Evolutionary conservation across 2,888 invertebrate species (phyloP).

Genomic region (Entomobrya proxima): DNA sequence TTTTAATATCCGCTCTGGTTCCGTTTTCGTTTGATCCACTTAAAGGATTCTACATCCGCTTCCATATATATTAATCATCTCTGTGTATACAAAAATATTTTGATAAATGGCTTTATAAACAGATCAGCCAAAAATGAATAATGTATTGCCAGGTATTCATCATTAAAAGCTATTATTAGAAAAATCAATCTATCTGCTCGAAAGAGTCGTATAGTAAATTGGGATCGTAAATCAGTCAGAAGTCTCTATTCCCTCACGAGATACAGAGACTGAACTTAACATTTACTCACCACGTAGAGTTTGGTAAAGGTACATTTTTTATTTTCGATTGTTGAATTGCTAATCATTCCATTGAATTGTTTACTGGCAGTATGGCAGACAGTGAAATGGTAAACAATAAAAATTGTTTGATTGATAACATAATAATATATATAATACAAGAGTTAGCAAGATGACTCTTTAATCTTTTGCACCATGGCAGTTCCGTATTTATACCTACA

Average conservation of each 20-base stretch:
- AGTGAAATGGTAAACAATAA: slow-evolving; percentile 28
- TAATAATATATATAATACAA: slow-evolving; percentile 11
- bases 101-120: background rate
- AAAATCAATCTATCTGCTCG: slow-evolving; percentile 11
- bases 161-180: slow-evolving; percentile 31
- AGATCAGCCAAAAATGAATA: too few species aligned
- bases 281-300: background rate
- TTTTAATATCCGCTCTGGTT: background rate
- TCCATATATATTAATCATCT: background rate
- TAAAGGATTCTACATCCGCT: slow-evolving; percentile 27
- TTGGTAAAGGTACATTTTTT: background rate
- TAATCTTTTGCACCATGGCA: background rate
- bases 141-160: background rate
- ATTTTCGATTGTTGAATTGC: background rate
- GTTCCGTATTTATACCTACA: slow-evolving; percentile 45
- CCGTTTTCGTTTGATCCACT: background rate
- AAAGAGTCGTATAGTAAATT: background rate
- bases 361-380: too few species aligned
- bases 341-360: background rate
- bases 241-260: background rate
- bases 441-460: background rate
- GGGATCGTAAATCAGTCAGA: slow-evolving; percentile 28
- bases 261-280: background rate
- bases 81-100: background rate
- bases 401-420: slow-evolving; percentile 35